These are phyloP conservation scores for Acropternis orthonyx DNA, from an alignment of 2,797 vertebrate genomes.

Conservation along the genomic window DNA sequence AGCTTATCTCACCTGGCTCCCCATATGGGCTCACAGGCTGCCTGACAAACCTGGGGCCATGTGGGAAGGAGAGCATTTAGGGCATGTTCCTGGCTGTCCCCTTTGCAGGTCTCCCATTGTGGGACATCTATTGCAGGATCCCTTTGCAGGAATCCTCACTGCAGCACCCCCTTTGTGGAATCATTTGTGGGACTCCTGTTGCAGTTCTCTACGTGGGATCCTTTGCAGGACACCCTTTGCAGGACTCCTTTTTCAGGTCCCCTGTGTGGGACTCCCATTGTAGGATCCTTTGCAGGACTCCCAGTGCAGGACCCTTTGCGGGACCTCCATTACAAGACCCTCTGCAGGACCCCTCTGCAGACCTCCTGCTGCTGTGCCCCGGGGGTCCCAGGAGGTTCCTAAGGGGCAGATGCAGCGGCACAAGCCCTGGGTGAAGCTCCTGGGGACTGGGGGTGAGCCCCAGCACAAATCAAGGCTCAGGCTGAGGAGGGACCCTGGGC, in stretches of 20 bases:
- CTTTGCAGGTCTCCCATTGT: background rate
- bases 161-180: background rate
- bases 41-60: background rate
- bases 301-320: background rate
- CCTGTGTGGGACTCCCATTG: background rate
- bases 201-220: background rate
- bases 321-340: no score
- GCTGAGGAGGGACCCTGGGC: background rate
- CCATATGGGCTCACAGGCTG: fast-evolving
- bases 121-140: background rate
- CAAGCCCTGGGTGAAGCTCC: background rate
- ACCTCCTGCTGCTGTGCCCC: background rate
- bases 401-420: fast-evolving
- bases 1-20: fast-evolving
- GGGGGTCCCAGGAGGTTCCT: background rate
- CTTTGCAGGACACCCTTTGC: background rate
- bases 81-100: background rate
- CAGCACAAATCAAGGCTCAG: fast-evolving
- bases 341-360: background rate
- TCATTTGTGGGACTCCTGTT: background rate
- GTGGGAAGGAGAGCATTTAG: background rate
- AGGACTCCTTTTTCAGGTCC: background rate
- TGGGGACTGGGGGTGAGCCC: fast-evolving
- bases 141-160: background rate
- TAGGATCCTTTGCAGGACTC: background rate